A percentile compares a stretch with the other conserved stretches of the same genome.
Evolutionary conservation across 64 coral and sea anemone genomes (phyloP).

Genomic region (Stichodactyla helianthus): DNA sequence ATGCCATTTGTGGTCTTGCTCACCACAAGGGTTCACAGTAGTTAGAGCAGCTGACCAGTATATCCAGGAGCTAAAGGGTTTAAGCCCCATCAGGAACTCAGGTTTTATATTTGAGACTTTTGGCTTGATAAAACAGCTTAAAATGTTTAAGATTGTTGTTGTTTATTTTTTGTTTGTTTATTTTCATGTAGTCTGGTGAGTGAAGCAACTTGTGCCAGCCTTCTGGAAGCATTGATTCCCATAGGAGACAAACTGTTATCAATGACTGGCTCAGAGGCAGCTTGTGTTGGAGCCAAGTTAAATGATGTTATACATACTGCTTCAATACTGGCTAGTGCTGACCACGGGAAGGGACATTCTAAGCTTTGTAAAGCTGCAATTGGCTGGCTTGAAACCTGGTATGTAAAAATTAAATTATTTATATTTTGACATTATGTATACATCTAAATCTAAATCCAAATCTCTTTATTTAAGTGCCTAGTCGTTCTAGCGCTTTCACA

Average conservation of each 20-base stretch:
- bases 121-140: too few relatives aligned
- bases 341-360: constrained; percentile 76
- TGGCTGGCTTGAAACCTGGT: constrained; percentile 86
- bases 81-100: too few relatives aligned
- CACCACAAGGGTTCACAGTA: too few relatives aligned
- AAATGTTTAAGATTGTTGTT: too few relatives aligned
- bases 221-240: constrained; percentile 61
- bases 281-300: constrained; percentile 75
- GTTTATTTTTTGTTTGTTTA: neutral
- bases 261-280: constrained; percentile 38
- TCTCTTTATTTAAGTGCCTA: too few relatives aligned
- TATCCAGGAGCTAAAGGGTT: too few relatives aligned
- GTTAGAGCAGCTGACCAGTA: too few relatives aligned
- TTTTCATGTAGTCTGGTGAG: constrained; percentile 20
- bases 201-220: constrained; percentile 29
- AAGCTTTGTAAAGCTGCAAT: constrained; percentile 69
- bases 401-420: neutral
- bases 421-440: neutral
- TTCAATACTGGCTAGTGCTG: constrained; percentile 75
- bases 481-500: too few relatives aligned
- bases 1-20: too few relatives aligned
- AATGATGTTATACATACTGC: constrained; percentile 79
- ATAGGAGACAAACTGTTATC: constrained; percentile 73
- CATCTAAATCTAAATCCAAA: too few relatives aligned
- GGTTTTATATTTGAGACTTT: too few relatives aligned